Evolutionary conservation across 2,888 invertebrate genomes (phyloP).

Genomic region (Athalia rosae): DNA sequence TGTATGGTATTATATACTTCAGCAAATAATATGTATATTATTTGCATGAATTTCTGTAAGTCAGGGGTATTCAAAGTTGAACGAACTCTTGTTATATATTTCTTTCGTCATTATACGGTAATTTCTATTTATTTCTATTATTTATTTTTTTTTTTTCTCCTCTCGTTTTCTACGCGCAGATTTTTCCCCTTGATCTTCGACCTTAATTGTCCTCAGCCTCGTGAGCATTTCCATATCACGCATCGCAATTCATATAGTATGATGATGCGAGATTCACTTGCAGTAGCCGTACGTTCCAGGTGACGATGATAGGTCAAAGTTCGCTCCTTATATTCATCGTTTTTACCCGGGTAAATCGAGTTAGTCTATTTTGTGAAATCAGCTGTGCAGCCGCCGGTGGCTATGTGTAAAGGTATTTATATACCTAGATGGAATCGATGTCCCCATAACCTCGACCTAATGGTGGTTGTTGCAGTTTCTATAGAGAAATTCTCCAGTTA

Average conservation of each 20-base stretch:
- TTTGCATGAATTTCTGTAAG: too few species aligned
- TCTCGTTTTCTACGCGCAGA: neutral
- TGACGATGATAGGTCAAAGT: too few species aligned
- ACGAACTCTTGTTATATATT: neutral
- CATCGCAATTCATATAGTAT: neutral
- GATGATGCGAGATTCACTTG: neutral
- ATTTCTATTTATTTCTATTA: too few species aligned
- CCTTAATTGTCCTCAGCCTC: slow-evolving; percentile 20
- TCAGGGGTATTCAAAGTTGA: neutral
- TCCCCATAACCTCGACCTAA: slow-evolving; percentile 68
- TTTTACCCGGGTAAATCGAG: neutral
- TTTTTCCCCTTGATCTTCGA: slow-evolving; percentile 13
- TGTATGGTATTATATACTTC: slow-evolving; percentile 1
- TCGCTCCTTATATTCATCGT: neutral
- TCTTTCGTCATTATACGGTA: too few species aligned
- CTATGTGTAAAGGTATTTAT: slow-evolving; percentile 48
- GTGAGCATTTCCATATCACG: slow-evolving; percentile 1
- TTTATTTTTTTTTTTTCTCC: neutral
- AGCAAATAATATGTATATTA: neutral
- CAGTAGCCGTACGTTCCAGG: neutral
- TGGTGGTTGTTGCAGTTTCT: slow-evolving; percentile 61
- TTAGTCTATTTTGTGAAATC: slow-evolving; percentile 35
- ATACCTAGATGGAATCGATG: slow-evolving; percentile 60
- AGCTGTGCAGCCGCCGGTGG: neutral
- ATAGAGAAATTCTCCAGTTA: slow-evolving; percentile 51